Conservation (phyloP, 1,140 invertebrate genomes). For the Ceratina australensis region DNA sequence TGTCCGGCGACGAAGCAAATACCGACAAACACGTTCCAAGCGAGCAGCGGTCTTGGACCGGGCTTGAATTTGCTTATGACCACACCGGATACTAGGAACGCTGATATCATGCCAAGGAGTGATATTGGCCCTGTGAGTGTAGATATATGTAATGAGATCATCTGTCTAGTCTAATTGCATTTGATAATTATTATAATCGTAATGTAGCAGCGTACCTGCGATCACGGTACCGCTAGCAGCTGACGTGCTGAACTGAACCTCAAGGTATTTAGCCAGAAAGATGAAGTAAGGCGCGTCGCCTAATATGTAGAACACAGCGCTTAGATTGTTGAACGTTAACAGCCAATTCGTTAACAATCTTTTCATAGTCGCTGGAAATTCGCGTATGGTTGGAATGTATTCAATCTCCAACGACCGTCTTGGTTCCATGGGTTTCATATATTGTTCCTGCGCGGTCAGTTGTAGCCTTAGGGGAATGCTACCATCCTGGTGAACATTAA, state of each 20-base stretch:
- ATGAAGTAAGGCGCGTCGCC: constrained; percentile 85
- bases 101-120: constrained; percentile 82
- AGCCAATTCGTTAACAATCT: constrained; percentile 82
- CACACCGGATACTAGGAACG: constrained; percentile 83
- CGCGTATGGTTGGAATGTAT: constrained; percentile 72
- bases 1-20: constrained; percentile 79
- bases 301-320: constrained; percentile 83
- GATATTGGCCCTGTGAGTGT: constrained; percentile 76
- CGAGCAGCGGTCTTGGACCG: constrained; percentile 80
- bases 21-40: constrained; percentile 85
- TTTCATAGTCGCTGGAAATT: constrained; percentile 81
- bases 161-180: background rate
- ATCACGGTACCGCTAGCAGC: constrained; percentile 83
- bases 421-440: constrained; percentile 48
- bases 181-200: background rate
- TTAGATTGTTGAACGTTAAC: constrained; percentile 81
- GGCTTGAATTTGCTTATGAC: constrained; percentile 84
- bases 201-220: constrained; percentile 76
- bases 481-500: constrained; percentile 55
- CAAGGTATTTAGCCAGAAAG: constrained; percentile 86
- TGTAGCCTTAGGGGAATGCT: constrained; percentile 69
- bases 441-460: constrained; percentile 60
- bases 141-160: background rate
- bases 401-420: constrained; percentile 52
- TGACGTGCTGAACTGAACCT: constrained; percentile 84